phyloP scores from a whole-genome alignment of 2,888 invertebrate species.

The Callyntrura sp. region DNA sequence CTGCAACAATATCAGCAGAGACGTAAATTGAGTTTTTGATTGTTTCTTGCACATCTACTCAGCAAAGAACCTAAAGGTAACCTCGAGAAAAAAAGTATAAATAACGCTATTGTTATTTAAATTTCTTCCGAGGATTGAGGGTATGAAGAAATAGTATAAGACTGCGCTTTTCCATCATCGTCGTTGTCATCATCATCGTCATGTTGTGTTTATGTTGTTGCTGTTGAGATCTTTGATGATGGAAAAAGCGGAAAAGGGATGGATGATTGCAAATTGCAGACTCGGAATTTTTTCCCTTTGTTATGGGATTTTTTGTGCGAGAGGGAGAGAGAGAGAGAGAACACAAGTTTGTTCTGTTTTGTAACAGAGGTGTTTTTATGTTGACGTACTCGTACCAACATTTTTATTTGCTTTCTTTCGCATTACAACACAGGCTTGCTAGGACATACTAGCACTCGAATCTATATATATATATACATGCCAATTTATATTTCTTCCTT shows the following conservation, averaged over 20 bases:
- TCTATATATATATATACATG: background rate
- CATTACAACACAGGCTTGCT: background rate
- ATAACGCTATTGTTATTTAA: conserved; percentile 32
- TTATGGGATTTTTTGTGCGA: background rate
- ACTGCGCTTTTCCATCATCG: conserved; percentile 28
- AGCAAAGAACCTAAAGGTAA: background rate
- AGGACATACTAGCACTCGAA: background rate
- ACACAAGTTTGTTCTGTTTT: conserved; percentile 12
- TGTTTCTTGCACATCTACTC: conserved; percentile 36
- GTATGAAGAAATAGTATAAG: background rate
- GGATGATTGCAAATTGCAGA: conserved; percentile 55
- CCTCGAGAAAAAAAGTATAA: background rate
- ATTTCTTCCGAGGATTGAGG: background rate
- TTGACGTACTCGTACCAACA: background rate
- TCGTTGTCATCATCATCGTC: conserved; percentile 12
- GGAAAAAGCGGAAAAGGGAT: conserved; percentile 1
- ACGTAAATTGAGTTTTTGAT: conserved; percentile 54
- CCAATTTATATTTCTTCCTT: conserved; percentile 18
- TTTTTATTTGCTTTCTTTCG: background rate
- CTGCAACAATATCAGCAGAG: conserved; percentile 23
- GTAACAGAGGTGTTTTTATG: background rate
- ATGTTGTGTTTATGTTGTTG: too few relatives aligned
- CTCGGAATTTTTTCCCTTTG: conserved; percentile 1
- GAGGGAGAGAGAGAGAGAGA: too few relatives aligned
- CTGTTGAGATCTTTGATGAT: conserved; percentile 25